Evolutionary conservation across 2,797 vertebrate genomes (phyloP), one percentile per base, ranked within the genome.

Genomic region (Staurois parvus): DNA sequence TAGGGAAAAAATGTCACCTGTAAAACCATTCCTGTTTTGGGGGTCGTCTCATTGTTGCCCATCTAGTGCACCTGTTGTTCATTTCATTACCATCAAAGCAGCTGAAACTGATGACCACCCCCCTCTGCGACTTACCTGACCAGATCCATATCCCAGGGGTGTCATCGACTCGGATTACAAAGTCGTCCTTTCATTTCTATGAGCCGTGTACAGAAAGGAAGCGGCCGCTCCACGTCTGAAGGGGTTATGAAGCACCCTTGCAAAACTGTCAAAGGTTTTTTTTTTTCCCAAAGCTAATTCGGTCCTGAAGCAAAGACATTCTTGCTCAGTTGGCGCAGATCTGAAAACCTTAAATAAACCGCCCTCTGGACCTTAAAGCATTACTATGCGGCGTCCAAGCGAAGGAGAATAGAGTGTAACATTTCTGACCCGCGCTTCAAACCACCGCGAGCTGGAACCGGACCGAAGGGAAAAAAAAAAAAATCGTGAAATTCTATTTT

Each of bases 261-360:
- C n/a, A 26, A 64, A 19, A 64, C 26, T 26, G 5, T 62, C 1
- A 62, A 24, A 17, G n/a, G 15, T 59, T 62, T 62, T 62, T 48
- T 48, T 48, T 62, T 62, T 48, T 19, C 19, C 15, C 45, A 62
- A 64, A 64, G 59, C 7, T 64, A 64, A 62, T 62, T 62, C n/a
- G 24, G 59, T 62, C n/a, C 59, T 62, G 59, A 26, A 62, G n/a
- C n/a, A 64, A 64, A 64, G 26, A 64, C 59, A 64, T 64, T 64
- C 59, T 24, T 64, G 59, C 59, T 26, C 21, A 64, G 24, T 64
- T 64, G 59, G 59, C 59, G 7, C 4, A 10, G 24, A 26, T 24
- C 59, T 64, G 24, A 24, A 64, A 64, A 24, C 59, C 59, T 64
- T 64, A 64, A 64, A 26, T 64, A 64, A 64, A 64, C 59, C 59